phyloP scores from a whole-genome alignment of 2,797 vertebrate species.

The Acipenser oxyrinchus region DNA sequence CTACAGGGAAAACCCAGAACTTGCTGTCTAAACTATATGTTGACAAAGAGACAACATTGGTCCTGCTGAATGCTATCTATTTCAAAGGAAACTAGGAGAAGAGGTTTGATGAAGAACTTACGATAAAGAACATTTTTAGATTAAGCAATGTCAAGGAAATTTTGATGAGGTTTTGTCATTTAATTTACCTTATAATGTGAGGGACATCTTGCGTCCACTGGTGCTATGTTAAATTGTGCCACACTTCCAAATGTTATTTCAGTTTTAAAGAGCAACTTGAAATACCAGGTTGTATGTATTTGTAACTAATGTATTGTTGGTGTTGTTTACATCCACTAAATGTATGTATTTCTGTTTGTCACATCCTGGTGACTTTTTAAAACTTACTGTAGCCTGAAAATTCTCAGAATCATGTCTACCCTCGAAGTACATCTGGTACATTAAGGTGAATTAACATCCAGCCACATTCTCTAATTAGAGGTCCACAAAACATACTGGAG shows the following conservation, averaged over 20 bases:
- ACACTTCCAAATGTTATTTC: not conserved
- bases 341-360: too few species aligned
- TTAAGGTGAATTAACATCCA: too few species aligned
- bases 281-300: not conserved
- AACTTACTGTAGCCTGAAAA: too few species aligned
- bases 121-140: constrained; percentile 37
- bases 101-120: constrained; percentile 32
- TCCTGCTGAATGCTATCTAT: constrained; percentile 61
- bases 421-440: too few species aligned
- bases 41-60: constrained; percentile 35
- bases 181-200: too few species aligned
- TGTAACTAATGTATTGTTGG: not conserved
- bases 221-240: not conserved
- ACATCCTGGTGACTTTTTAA: too few species aligned
- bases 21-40: constrained; percentile 31
- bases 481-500: too few species aligned
- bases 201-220: too few species aligned
- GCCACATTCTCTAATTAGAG: too few species aligned
- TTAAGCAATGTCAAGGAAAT: constrained; percentile 46
- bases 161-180: too few species aligned
- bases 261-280: not conserved
- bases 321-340: not conserved
- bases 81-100: constrained; percentile 57
- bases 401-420: too few species aligned
- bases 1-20: constrained; percentile 53